These are phyloP conservation scores for Drosophila subpulchrella DNA, from an alignment of 1,140 invertebrate genomes.

Conservation along the genomic window DNA sequence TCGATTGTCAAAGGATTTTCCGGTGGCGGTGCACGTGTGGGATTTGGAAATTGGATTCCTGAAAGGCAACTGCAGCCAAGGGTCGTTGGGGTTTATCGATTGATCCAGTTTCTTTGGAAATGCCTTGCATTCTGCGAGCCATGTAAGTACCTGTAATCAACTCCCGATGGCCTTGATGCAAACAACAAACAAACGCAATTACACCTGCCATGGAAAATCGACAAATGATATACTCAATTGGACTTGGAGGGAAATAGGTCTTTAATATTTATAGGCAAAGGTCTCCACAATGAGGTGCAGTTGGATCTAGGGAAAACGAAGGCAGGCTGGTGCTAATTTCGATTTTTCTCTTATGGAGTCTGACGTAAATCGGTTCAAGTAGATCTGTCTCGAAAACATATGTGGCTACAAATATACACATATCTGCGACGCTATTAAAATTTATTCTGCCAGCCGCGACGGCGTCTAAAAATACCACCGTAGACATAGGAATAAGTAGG, in stretches of 20 bases:
- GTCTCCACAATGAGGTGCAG: conserved; percentile 4
- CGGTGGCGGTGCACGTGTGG: conserved; percentile 1
- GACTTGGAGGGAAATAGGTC: conserved; percentile 34
- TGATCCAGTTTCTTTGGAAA: conserved; percentile 38
- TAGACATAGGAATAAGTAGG: conserved; percentile 29
- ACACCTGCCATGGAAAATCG: conserved; percentile 38
- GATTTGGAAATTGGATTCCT: conserved; percentile 6
- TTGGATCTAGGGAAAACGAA: neutral
- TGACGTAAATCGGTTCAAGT: conserved; percentile 29
- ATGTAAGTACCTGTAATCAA: conserved; percentile 28
- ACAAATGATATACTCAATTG: conserved; percentile 34
- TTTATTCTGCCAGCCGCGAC: conserved; percentile 46
- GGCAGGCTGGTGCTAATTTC: neutral
- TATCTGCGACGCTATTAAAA: conserved; percentile 56
- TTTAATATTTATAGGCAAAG: conserved; percentile 53
- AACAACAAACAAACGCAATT: conserved; percentile 15
- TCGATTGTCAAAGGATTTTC: conserved; percentile 35
- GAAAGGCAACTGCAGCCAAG: conserved; percentile 19
- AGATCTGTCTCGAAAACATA: conserved; percentile 29
- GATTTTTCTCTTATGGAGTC: conserved; percentile 11
- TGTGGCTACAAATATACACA: conserved; percentile 16
- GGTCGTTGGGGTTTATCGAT: conserved; percentile 36
- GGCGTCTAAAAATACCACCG: conserved; percentile 43
- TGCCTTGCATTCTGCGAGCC: conserved; percentile 30
- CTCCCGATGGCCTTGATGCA: conserved; percentile 29